Conservation (phyloP, 2,113 vertebrate genomes). For the Ciconia stormi region DNA sequence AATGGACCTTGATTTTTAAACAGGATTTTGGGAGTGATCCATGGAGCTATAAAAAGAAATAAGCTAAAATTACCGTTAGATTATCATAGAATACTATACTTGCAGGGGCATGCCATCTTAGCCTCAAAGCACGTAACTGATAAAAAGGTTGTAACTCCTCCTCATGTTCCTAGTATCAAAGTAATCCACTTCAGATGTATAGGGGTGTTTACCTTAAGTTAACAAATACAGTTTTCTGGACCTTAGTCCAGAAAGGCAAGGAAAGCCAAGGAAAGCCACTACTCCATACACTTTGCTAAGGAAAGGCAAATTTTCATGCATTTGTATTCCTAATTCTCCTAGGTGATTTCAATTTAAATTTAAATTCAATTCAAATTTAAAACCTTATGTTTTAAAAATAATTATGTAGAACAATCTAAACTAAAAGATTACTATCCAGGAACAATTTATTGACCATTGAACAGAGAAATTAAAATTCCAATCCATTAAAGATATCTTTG, state of each 20-base stretch:
- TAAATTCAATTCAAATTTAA: too few species aligned
- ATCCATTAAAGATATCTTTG: not conserved
- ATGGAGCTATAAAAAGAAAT: not conserved
- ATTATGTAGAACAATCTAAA: not conserved
- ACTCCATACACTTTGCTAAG: too few species aligned
- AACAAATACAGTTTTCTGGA: not conserved
- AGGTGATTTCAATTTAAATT: too few species aligned
- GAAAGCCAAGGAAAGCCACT: too few species aligned
- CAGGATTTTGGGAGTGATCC: not conserved
- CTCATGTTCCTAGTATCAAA: not conserved
- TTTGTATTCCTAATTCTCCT: too few species aligned
- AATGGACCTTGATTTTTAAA: not conserved
- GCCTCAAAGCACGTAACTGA: not conserved
- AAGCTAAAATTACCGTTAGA: not conserved
- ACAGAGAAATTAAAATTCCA: constrained; percentile 7
- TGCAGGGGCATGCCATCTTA: not conserved
- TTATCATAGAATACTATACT: not conserved
- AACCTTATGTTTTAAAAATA: not conserved
- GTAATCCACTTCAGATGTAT: not conserved
- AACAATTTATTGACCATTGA: not conserved
- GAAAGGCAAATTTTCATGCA: too few species aligned
- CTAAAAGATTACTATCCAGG: not conserved
- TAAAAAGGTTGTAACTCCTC: not conserved
- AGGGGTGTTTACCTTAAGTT: not conserved
- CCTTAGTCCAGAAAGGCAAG: too few species aligned